A percentile compares a stretch with the other conserved stretches of the same genome.
These are phyloP conservation scores for Acrobeloides nanus DNA, from an alignment of 2,888 invertebrate genomes.

Conservation along the genomic window DNA sequence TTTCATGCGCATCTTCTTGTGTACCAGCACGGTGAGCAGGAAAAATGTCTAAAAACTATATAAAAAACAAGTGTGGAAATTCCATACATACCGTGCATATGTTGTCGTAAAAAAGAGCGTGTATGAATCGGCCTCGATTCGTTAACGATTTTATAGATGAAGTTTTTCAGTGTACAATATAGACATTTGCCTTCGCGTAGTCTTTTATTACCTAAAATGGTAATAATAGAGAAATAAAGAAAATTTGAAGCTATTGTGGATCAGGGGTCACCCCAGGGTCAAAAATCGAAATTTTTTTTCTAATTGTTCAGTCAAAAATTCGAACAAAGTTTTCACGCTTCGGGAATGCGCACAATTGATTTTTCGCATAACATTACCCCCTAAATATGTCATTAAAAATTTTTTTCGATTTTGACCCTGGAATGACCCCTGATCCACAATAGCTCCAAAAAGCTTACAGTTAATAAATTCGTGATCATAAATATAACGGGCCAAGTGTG, in stretches of 20 bases:
- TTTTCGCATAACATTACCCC: too few relatives aligned
- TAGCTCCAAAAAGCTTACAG: constrained; percentile 8
- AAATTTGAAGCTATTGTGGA: too few relatives aligned
- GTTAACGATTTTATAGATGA: background rate
- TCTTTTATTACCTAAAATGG: too few relatives aligned
- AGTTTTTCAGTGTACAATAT: constrained; percentile 6
- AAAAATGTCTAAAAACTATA: constrained; percentile 21
- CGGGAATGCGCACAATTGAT: too few relatives aligned
- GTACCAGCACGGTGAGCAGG: constrained; percentile 17
- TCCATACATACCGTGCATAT: constrained; percentile 1
- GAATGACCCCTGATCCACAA: too few relatives aligned
- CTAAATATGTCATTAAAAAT: too few relatives aligned
- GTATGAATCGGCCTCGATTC: constrained; percentile 6
- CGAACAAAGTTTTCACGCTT: too few relatives aligned
- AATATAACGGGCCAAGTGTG: constrained; percentile 33
- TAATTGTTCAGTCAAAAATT: too few relatives aligned
- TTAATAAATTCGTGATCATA: constrained; percentile 11
- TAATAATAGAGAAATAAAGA: constrained; percentile 1
- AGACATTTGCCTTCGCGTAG: constrained; percentile 1
- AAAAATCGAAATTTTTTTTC: too few relatives aligned
- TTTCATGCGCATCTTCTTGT: constrained; percentile 46
- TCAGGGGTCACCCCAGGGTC: too few relatives aligned
- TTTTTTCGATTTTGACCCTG: too few relatives aligned
- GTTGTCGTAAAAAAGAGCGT: too few relatives aligned
- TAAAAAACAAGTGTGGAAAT: constrained; percentile 6